Evolutionary conservation across 2,888 invertebrate genomes (phyloP).

Genomic region (Halocaridina rubra): DNA sequence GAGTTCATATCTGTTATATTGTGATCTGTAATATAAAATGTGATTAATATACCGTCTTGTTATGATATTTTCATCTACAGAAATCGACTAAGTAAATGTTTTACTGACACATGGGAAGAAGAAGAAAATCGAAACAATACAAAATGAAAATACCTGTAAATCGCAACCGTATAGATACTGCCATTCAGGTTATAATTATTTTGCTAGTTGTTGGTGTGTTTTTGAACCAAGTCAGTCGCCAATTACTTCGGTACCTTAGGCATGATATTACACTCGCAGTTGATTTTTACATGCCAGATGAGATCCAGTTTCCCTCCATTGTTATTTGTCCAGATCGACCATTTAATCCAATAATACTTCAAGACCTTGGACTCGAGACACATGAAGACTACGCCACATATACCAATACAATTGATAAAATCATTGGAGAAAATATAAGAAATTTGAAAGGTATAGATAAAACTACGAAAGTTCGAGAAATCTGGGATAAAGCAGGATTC

Average conservation of each 20-base stretch:
- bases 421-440: not conserved
- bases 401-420: too few species aligned
- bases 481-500: constrained; percentile 21
- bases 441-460: not conserved
- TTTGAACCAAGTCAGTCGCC: constrained; percentile 21
- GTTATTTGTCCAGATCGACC: constrained; percentile 31
- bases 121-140: too few species aligned
- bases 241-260: not conserved
- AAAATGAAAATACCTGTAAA: not conserved
- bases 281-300: not conserved
- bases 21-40: too few species aligned
- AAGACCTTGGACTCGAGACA: not conserved
- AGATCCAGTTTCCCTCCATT: constrained; percentile 12
- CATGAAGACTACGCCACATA: not conserved
- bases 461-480: not conserved
- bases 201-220: constrained; percentile 14
- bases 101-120: too few species aligned
- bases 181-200: not conserved
- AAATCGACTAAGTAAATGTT: too few species aligned
- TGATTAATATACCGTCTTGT: too few species aligned
- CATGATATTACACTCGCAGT: constrained; percentile 17
- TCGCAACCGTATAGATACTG: not conserved
- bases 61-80: too few species aligned
- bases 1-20: too few species aligned
- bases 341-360: constrained; percentile 3